Percentiles rank a stretch among this genome's conserved stretches.
Conservation (phyloP, 2,113 vertebrate genomes). For the Emydura subglobosa region DNA sequence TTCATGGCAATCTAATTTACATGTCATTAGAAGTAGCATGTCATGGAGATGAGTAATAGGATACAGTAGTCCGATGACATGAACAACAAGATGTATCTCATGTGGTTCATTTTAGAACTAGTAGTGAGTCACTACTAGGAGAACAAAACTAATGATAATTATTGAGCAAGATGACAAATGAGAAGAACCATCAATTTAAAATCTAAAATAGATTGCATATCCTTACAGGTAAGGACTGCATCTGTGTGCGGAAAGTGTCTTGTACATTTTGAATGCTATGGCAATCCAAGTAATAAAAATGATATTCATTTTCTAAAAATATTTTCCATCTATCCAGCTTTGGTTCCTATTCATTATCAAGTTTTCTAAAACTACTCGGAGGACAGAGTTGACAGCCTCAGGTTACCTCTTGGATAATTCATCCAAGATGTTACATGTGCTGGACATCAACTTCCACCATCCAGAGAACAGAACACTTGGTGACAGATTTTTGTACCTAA, state of each 20-base stretch:
- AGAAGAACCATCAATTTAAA: background rate
- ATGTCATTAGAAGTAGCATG: background rate
- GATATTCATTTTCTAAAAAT: background rate
- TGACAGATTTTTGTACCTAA: background rate
- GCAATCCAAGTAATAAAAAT: background rate
- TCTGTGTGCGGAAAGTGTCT: background rate
- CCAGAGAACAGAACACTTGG: background rate
- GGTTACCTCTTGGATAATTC: background rate
- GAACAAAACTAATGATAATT: background rate
- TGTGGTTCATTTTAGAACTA: background rate
- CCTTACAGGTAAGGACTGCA: background rate
- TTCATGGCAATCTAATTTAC: background rate
- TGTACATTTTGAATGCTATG: background rate
- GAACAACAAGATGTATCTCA: rapidly evolving
- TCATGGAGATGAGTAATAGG: background rate
- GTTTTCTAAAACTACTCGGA: background rate
- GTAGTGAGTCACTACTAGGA: background rate
- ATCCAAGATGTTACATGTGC: background rate
- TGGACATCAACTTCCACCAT: background rate
- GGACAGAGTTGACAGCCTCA: background rate
- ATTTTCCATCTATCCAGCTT: background rate
- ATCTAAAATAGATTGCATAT: background rate
- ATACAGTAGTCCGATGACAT: background rate
- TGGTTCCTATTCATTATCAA: background rate
- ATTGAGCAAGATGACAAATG: background rate